Evolutionary conservation across 2,888 invertebrate species (phyloP), one percentile per base, ranked within the genome.

Genomic region (Nomada ruficornis): DNA sequence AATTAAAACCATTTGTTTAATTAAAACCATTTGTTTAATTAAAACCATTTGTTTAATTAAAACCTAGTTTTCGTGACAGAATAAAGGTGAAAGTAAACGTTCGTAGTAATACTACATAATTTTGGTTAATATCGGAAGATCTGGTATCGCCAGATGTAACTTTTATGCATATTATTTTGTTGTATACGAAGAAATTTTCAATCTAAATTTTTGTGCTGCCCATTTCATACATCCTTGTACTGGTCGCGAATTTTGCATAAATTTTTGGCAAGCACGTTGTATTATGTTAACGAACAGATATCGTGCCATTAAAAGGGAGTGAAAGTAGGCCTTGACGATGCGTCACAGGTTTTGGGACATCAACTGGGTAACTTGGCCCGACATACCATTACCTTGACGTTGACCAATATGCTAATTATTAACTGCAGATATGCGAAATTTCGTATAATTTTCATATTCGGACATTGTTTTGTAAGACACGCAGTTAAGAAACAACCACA

Each of bases 261-360:
- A 29, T 50, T 52, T 59, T 50, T 29, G 20, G 36, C 36, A 36
- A 36, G 7, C 36, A 36, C 5, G n/a, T 47, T 7, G 23, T 62
- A 63, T 50, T 18, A 59, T 68, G n/a, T 42, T 23, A 23, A 23
- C 26, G 20, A 67, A 15, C 55, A 26, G 59, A 60, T 65, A 52
- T 18, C 42, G 20, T n/a, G 15, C 68, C 50, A 11, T 78, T 67
- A 67, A 81, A 71, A 73, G 70, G n/a, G 52, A 73, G 11, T 29
- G 68, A 77, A 81, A 74, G 74, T 47, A 70, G 63, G 52, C 29
- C 50, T 80, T 50, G 50, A 29, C 65, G n/a, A 44, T 69, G 64
- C 59, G 72, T 80, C 71, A 71, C 11, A 36, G 44, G 3, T 60
- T 77, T 71, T 70, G 52, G 70, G 26, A 23, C 67, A 11, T 70